A percentile compares a stretch with the other conserved stretches of the same genome.
phyloP scores from a whole-genome alignment of 2,888 invertebrate species.

The Panzeria rudis region DNA sequence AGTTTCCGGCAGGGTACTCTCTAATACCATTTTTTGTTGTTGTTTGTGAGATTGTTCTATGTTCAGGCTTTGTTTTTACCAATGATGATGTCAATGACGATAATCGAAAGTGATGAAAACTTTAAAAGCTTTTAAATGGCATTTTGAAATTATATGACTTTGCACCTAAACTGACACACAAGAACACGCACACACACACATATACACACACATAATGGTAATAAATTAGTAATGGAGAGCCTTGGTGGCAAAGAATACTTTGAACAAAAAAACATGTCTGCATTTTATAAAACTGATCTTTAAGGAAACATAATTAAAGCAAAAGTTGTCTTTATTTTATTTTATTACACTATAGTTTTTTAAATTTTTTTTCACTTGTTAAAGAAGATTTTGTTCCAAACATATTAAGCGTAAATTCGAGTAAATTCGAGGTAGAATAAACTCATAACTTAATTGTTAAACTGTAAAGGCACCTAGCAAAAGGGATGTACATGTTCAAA shows the following conservation, averaged over 20 bases:
- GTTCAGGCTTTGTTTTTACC: constrained; percentile 43
- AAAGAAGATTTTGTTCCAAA: too few species aligned
- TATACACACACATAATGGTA: not conserved
- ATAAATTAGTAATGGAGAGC: not conserved
- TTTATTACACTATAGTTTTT: too few species aligned
- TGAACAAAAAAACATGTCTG: not conserved
- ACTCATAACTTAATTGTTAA: too few species aligned
- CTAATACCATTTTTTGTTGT: constrained; percentile 6
- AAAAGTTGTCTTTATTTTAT: too few species aligned
- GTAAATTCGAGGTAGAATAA: too few species aligned
- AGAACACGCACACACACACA: not conserved
- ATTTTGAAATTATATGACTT: constrained; percentile 48
- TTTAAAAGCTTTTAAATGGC: constrained; percentile 71
- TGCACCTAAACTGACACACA: not conserved
- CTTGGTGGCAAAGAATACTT: not conserved
- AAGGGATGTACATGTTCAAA: too few species aligned
- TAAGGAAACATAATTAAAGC: too few species aligned
- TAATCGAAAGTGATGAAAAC: constrained; percentile 72
- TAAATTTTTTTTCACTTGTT: too few species aligned
- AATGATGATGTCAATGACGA: constrained; percentile 58
- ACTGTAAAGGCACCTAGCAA: too few species aligned
- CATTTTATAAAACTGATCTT: too few species aligned
- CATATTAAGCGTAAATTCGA: too few species aligned
- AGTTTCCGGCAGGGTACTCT: too few species aligned
- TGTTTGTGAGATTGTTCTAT: constrained; percentile 5